A percentile compares a stretch with the other conserved stretches of the same genome.
Conservation (phyloP, 2,888 invertebrate species). For the Zaprionus obscuricornis region DNA sequence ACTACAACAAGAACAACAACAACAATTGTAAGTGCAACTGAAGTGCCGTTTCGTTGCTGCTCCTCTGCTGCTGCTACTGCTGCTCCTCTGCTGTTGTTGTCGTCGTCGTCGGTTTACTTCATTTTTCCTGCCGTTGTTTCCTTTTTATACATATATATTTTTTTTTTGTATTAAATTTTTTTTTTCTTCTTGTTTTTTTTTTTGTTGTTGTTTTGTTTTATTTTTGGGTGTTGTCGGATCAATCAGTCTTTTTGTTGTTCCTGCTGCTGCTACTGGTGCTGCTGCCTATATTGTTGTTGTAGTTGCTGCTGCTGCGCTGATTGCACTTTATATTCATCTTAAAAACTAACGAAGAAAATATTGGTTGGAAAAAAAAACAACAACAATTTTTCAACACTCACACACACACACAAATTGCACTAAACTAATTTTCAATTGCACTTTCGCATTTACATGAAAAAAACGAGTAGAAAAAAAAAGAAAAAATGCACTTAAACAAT, state of each 20-base stretch:
- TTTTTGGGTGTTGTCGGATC: slow-evolving; percentile 55
- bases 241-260: slow-evolving; percentile 48
- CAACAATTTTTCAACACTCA: no score
- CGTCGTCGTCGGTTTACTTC: slow-evolving; percentile 54
- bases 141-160: background rate
- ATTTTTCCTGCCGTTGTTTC: slow-evolving; percentile 56
- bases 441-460: slow-evolving; percentile 38
- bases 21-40: slow-evolving; percentile 49
- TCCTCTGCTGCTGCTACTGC: no score
- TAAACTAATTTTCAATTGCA: slow-evolving; percentile 9
- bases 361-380: no score
- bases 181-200: slow-evolving; percentile 5
- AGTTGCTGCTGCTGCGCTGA: slow-evolving; percentile 30
- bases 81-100: background rate
- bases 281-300: slow-evolving; percentile 5
- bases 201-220: slow-evolving; percentile 14
- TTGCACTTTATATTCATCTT: slow-evolving; percentile 49
- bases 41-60: slow-evolving; percentile 54
- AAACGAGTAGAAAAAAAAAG: no score
- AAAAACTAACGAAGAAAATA: slow-evolving; percentile 31
- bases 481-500: no score
- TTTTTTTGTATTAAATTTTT: no score
- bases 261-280: background rate
- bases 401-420: slow-evolving; percentile 47
- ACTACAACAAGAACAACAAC: slow-evolving; percentile 49